A percentile compares a stretch with the other conserved stretches of the same genome.
phyloP scores from a whole-genome alignment of 2,113 vertebrate genomes.

The Seriola aureovittata region DNA sequence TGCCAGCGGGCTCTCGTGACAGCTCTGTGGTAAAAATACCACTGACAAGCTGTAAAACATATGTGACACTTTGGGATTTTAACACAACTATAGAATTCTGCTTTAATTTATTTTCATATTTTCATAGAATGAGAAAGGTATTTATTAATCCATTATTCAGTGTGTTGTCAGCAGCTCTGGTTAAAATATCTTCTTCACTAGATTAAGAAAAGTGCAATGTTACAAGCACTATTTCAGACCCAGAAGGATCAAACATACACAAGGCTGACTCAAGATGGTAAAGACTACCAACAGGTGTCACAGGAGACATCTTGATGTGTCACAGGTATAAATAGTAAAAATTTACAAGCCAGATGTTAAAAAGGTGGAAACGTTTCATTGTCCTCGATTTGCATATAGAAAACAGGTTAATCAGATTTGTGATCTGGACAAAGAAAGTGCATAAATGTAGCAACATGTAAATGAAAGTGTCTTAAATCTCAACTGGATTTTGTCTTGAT shows the following conservation, averaged over 20 bases:
- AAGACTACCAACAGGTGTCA: neutral
- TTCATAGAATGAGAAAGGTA: neutral
- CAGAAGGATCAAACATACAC: too few relatives aligned
- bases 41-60: conserved; percentile 2
- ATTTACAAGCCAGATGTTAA: neutral
- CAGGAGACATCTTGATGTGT: too few relatives aligned
- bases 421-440: neutral
- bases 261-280: neutral
- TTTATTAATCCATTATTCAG: conserved; percentile 12
- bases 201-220: neutral
- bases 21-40: conserved; percentile 38
- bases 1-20: neutral
- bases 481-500: too few relatives aligned
- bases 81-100: conserved; percentile 10
- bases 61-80: neutral
- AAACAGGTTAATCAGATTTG: neutral
- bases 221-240: neutral
- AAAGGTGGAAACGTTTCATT: too few relatives aligned
- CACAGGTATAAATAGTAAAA: too few relatives aligned
- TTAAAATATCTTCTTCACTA: neutral
- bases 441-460: neutral
- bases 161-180: neutral
- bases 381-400: too few relatives aligned
- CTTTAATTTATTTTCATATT: neutral
- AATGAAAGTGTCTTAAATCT: too few relatives aligned